Conservation (phyloP, 2,797 vertebrate species). For the Lutjanus campechanus region DNA sequence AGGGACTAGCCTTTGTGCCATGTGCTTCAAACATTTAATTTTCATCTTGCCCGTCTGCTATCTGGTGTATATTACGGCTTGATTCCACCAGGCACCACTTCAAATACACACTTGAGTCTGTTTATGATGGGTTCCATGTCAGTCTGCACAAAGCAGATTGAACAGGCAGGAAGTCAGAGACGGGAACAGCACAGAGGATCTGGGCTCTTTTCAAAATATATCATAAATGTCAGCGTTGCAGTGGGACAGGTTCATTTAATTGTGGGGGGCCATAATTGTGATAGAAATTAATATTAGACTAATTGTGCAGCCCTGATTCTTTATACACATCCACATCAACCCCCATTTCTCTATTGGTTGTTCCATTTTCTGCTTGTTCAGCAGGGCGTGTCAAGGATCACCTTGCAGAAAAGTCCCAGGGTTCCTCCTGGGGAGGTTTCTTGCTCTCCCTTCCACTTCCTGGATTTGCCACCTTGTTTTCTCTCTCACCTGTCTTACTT, state of each 20-base stretch:
- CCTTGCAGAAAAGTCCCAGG: slow-evolving; percentile 25
- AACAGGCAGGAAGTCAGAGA: no score
- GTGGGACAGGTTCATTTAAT: neutral
- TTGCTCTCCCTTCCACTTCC: slow-evolving; percentile 19
- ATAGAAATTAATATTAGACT: neutral
- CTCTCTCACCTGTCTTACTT: neutral
- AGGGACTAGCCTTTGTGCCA: neutral
- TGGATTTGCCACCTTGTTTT: slow-evolving; percentile 18
- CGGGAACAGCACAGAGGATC: no score
- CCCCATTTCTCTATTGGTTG: neutral
- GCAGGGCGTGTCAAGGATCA: slow-evolving; percentile 51
- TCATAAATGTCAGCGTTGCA: no score
- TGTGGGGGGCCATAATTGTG: neutral
- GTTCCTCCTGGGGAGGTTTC: neutral
- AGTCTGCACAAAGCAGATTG: no score
- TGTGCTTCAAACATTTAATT: neutral
- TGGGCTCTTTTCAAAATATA: no score
- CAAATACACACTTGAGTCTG: no score
- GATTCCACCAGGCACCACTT: no score
- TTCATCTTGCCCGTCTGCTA: neutral
- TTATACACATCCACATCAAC: neutral
- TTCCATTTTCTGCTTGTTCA: slow-evolving; percentile 27
- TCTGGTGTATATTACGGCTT: no score
- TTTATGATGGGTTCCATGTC: no score
- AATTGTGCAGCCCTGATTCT: neutral